A percentile compares a stretch with the other conserved stretches of the same genome.
Evolutionary conservation across 1,140 invertebrate genomes (phyloP).

Genomic region (Chionoecetes opilio): DNA sequence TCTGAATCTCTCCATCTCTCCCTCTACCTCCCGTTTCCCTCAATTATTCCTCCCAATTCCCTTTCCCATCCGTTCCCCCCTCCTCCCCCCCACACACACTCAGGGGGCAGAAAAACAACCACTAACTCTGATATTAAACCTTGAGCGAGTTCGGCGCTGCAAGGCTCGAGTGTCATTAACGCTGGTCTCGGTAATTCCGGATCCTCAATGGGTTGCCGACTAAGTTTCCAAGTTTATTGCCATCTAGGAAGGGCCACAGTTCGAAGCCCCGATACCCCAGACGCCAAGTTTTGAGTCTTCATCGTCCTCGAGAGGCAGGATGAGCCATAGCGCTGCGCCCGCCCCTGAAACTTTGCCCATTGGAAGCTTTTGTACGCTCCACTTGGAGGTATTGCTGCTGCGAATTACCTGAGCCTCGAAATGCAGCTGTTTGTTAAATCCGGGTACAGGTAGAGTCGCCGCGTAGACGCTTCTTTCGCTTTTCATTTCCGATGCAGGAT

Average conservation of each 20-base stretch:
- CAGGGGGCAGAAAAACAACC: background rate
- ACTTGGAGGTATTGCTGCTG: constrained; percentile 18
- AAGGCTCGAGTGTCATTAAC: background rate
- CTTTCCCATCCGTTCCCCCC: background rate
- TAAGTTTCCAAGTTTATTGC: constrained; percentile 20
- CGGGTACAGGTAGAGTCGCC: background rate
- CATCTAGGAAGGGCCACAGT: background rate
- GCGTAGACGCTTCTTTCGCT: background rate
- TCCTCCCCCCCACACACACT: background rate
- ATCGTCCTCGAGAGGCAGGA: background rate
- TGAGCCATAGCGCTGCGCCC: constrained; percentile 3
- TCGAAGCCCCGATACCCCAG: constrained; percentile 14
- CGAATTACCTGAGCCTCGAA: constrained; percentile 6
- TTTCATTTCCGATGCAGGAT: background rate
- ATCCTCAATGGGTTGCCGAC: background rate
- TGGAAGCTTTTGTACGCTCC: background rate
- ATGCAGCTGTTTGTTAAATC: constrained; percentile 9
- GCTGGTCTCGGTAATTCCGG: background rate
- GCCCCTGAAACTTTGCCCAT: background rate
- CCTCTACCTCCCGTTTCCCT: background rate
- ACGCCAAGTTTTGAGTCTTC: background rate
- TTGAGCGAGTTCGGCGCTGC: background rate
- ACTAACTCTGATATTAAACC: constrained; percentile 5
- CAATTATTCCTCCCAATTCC: background rate
- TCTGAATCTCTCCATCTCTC: background rate